These are phyloP conservation scores for Sparus aurata DNA, from an alignment of 2,797 vertebrate genomes.

Conservation along the genomic window DNA sequence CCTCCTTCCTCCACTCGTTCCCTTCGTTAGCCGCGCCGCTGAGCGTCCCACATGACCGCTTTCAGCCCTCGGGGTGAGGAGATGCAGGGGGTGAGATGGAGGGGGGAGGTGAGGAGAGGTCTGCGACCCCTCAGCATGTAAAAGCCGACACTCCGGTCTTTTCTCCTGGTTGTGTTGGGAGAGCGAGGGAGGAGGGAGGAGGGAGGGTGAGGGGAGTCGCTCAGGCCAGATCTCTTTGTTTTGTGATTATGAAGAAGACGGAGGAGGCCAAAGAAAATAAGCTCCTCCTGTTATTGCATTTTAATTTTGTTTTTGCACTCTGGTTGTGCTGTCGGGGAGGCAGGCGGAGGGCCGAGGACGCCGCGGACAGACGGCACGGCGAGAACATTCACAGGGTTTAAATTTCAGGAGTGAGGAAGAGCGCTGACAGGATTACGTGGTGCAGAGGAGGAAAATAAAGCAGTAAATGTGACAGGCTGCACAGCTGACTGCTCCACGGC, in stretches of 20 bases:
- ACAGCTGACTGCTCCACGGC: neutral
- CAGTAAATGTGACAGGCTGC: slow-evolving; percentile 19
- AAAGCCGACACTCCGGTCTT: neutral
- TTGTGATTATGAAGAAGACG: slow-evolving; percentile 50
- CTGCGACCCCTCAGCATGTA: slow-evolving; percentile 10
- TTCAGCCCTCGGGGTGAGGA: slow-evolving; percentile 30
- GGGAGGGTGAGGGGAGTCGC: neutral
- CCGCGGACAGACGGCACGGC: neutral
- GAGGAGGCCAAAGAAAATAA: slow-evolving; percentile 61
- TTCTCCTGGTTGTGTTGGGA: slow-evolving; percentile 16
- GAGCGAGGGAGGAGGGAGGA: neutral
- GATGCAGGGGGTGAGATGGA: neutral
- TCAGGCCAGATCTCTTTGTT: slow-evolving; percentile 55
- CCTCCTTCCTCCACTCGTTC: slow-evolving; percentile 29
- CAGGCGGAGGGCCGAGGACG: slow-evolving; percentile 17
- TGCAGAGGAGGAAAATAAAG: neutral
- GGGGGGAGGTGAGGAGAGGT: slow-evolving; percentile 10
- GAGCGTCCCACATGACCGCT: slow-evolving; percentile 42
- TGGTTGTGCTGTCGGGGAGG: slow-evolving; percentile 30
- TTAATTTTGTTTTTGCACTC: slow-evolving; percentile 70
- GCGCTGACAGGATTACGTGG: neutral
- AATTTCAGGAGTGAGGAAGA: neutral
- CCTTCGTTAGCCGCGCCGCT: slow-evolving; percentile 33
- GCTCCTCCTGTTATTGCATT: slow-evolving; percentile 64
- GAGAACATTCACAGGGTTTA: slow-evolving; percentile 28